phyloP scores from a whole-genome alignment of 2,797 vertebrate genomes.

The Brotula barbata region DNA sequence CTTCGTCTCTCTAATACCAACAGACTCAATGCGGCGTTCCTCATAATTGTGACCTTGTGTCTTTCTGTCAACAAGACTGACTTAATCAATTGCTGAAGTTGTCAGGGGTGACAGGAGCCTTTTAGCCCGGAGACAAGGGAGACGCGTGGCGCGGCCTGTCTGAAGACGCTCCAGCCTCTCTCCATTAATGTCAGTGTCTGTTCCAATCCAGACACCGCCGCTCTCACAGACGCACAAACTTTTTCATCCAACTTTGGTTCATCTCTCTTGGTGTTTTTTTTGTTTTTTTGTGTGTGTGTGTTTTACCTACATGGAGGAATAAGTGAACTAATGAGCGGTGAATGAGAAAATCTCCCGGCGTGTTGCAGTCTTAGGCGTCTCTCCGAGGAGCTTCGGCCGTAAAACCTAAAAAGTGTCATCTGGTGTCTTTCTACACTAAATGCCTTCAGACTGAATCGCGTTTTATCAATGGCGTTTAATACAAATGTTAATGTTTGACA shows the following conservation, averaged over 20 bases:
- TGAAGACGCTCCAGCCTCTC: slow-evolving; percentile 56
- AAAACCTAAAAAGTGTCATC: slow-evolving; percentile 54
- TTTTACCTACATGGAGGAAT: slow-evolving; percentile 40
- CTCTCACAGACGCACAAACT: slow-evolving; percentile 48
- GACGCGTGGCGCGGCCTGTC: slow-evolving; percentile 56
- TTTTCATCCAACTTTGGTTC: slow-evolving; percentile 62
- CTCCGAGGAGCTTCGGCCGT: slow-evolving; percentile 48
- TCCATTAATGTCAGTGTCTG: slow-evolving; percentile 64
- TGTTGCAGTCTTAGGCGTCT: slow-evolving; percentile 54
- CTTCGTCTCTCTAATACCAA: slow-evolving; percentile 29
- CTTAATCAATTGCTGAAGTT: slow-evolving; percentile 75
- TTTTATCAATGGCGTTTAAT: too few relatives aligned
- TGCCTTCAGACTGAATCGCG: too few relatives aligned
- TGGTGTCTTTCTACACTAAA: too few relatives aligned
- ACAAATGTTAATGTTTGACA: too few relatives aligned
- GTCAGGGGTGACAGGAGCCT: slow-evolving; percentile 72
- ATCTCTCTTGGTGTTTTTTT: slow-evolving; percentile 26
- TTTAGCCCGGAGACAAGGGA: slow-evolving; percentile 69
- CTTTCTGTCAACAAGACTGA: slow-evolving; percentile 68
- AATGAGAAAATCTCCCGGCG: slow-evolving; percentile 56
- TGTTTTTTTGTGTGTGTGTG: too few relatives aligned
- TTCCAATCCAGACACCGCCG: slow-evolving; percentile 52
- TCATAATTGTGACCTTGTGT: slow-evolving; percentile 75
- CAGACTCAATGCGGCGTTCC: slow-evolving; percentile 63
- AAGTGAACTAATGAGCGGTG: slow-evolving; percentile 70